phyloP scores from a whole-genome alignment of 2,888 invertebrate genomes.

The Sepiola atlantica region DNA sequence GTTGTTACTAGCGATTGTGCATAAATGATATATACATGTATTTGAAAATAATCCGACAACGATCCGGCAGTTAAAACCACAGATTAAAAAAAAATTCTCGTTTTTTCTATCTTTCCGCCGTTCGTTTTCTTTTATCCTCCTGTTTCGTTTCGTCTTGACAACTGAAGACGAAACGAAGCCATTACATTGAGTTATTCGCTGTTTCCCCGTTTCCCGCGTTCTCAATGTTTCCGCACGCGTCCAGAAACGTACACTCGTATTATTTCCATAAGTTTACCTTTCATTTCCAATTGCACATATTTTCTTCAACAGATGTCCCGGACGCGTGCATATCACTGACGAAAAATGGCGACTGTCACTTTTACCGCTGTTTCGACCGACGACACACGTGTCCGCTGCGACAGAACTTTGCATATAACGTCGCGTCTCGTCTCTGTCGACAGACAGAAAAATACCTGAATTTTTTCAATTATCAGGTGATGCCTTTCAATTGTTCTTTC shows the following conservation, averaged over 20 bases:
- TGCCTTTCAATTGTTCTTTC: background rate
- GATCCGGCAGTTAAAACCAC: too few species aligned
- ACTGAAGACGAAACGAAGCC: too few species aligned
- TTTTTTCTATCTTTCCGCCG: too few species aligned
- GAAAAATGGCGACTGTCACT: conserved; percentile 3
- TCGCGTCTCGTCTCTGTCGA: conserved; percentile 8
- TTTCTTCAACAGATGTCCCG: background rate
- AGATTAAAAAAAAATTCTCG: too few species aligned
- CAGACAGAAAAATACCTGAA: conserved; percentile 37
- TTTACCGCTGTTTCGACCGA: conserved; percentile 46
- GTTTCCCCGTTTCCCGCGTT: too few species aligned
- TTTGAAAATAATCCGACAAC: background rate
- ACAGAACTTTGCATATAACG: conserved; percentile 42
- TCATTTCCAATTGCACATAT: background rate
- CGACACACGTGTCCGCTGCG: conserved; percentile 12
- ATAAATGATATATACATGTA: too few species aligned
- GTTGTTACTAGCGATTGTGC: too few species aligned
- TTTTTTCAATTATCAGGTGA: conserved; percentile 41
- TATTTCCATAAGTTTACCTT: too few species aligned
- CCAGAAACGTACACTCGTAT: too few species aligned
- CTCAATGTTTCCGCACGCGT: too few species aligned
- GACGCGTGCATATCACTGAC: conserved; percentile 15
- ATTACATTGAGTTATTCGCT: too few species aligned
- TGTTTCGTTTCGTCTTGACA: too few species aligned
- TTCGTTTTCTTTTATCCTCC: background rate